A percentile compares a stretch with the other conserved stretches of the same genome.
These are phyloP conservation scores for Pachyramphus minor DNA, from an alignment of 2,113 vertebrate species.

Conservation along the genomic window DNA sequence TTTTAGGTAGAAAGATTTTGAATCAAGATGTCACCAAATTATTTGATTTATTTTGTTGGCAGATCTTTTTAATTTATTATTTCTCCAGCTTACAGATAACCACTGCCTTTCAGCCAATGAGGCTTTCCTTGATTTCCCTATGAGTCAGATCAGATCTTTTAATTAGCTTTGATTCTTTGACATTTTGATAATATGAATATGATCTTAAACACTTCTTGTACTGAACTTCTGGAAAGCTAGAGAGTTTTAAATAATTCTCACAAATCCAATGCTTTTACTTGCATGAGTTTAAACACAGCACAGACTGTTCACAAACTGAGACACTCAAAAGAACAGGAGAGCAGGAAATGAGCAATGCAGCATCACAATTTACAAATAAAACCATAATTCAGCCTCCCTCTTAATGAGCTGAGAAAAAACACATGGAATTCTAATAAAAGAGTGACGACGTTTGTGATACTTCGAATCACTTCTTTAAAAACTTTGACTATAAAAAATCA, in stretches of 20 bases:
- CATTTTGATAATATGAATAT: background rate
- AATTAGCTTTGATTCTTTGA: background rate
- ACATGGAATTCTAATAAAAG: background rate
- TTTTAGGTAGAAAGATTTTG: background rate
- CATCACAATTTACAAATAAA: background rate
- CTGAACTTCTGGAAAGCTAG: slow-evolving; percentile 15
- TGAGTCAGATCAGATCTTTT: background rate
- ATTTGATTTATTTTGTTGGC: background rate
- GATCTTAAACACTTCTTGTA: slow-evolving; percentile 49
- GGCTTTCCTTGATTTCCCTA: background rate
- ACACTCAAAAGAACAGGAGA: background rate
- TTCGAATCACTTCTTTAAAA: background rate
- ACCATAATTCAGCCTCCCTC: background rate
- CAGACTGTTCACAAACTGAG: background rate
- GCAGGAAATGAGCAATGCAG: background rate
- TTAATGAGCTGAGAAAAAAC: background rate
- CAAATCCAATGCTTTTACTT: slow-evolving; percentile 33
- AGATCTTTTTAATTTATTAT: background rate
- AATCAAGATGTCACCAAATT: background rate
- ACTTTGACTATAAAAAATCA: background rate
- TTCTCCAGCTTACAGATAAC: background rate
- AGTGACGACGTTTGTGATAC: background rate
- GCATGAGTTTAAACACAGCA: slow-evolving; percentile 34
- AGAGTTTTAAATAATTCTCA: background rate
- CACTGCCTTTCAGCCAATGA: background rate